Base-by-base conservation (phyloP, 2,888 invertebrate species). In the Drosophila demipolita region DNA sequence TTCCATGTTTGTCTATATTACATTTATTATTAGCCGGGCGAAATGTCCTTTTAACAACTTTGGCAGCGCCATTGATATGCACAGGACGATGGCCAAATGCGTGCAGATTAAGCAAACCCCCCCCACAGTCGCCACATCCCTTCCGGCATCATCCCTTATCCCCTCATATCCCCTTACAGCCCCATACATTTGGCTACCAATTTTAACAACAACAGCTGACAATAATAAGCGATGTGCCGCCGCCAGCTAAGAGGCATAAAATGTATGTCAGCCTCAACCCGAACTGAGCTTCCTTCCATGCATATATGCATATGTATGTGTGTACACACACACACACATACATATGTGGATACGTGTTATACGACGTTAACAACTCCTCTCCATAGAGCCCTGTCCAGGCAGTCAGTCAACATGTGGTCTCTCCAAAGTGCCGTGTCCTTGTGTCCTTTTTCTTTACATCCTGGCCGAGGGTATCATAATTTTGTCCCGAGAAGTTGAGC, bases 11-110 rank as follows among this genome's bases (percentile, higher is more conserved):
- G 80, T 81, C 66, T 83, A 75, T 75, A 55, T 55, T 75, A 75
- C 69, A 75, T 75, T 75, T 75, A 71, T 75, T 84, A 82, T 84
- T 82, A 84, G 82, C 73, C 32, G 58, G 62, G 53, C 66, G 54
- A 76, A 82, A 84, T 79, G 87, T 83, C 79, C 81, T 74, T 83
- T 81, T 73, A 74, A 73, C 83, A 78, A 71, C 79, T 68, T 69
- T 48, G 62, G 65, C 62, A 33, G 69, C 12, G 62, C 66, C 66
- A 86, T 82, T 83, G 82, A 85, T 83, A 85, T 83, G 86, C 82
- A 68, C 66, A 71, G 66, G 66, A 69, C 63, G 73, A 64, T 45
- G 60, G 67, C 64, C 55, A 54, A 64, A 78, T 64, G 69, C 59
- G 60, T 69, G 75, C 76, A 76, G 85, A 82, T 84, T 82, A 82